Base-by-base conservation (phyloP, 2,797 vertebrate species). In the Cyprinodon diabolis region DNA sequence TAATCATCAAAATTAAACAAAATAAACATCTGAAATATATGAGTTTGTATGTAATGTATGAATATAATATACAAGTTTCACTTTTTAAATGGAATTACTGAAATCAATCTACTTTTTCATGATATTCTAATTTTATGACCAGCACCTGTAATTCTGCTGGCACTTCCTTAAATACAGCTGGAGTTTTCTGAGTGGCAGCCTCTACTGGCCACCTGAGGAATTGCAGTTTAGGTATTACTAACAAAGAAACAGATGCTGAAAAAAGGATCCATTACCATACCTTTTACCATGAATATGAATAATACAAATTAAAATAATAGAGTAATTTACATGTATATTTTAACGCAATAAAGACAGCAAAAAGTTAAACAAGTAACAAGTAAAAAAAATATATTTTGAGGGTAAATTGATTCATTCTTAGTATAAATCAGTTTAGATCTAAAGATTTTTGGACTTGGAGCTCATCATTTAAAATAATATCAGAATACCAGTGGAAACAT, bases 191-290 rank as follows among this genome's bases (percentile, higher is more conserved):
- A 25, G 69, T 19, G 3, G 56, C 11, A 10, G 43, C 69, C 69
- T 58, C 69, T 71, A 51, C 56, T 62, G 69, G 69, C 2, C 11
- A 49, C 23, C 5, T 51, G 11, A 62, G 19, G 25, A 71, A 45
- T 7, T 14, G 40, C 11, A 45, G 40, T 23, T 65, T 65, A 65
- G 9, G 54, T 40, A 19, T 11, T 37, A 8, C 57, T 37, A 30
- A 60, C 17, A 40, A 11, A 9, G 10, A 19, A 4, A 40, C 57
- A 60, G 6, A 17, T 47, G 45, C 45, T 7, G 6, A 7, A 7
- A 47, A 30, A 30, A 30, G 30, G 30, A 30, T 30, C 30, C 3
- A 2, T 2, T 30, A 30, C 30, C 30, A 30, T 30, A 30, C 30
- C 30, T 43, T 45, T 13, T 21, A n/a, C 40, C 17, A n/a, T 8